Base-by-base conservation (phyloP, 64 coral and sea anemone species). In the Astreopora myriophthalma region DNA sequence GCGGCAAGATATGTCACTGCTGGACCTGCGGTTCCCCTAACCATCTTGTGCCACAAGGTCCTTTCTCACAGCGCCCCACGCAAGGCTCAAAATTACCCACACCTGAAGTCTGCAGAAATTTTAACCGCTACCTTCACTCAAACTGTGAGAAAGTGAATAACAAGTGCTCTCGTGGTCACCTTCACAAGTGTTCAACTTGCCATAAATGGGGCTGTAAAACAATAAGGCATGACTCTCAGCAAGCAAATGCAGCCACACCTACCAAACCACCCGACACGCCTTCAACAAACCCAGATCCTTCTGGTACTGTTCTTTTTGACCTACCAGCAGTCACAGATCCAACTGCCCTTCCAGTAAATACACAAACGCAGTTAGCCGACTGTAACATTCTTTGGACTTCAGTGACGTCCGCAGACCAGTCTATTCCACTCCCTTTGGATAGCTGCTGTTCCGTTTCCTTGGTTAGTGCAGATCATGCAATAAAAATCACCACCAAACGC, bases 121-220 rank as follows among this genome's bases (percentile, higher is more conserved):
- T 75, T 75, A 75, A 75, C n/a, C 26, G 32, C 27, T 0, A 6
- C 19, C 73, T 36, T 12, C 16, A n/a, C 0, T 22, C 73, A 34
- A 19, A 36, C 27, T 75, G 73, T 22, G 73, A 75, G 40, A n/a
- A 75, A 75, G 33, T 31, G 0, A 75, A 75, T 46, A 38, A 75
- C 73, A 75, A 73, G 35, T 75, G 73, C 30, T 75, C 73, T 34
- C 2, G 22, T 46, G 40, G 73, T 31, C 26, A 14, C 20, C 40
- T 36, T 20, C 7, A 75, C 30, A 75, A 76, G 28, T 37, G 73
- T 37, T 25, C 23, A 25, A 37, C 20, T 20, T 75, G 73, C 30
- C 33, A 75, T 29, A 19, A 75, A 36, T 37, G 73, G 32, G 73
- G 73, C 19, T 75, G 73, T 34, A 75, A 75, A 75, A 28, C 73